A percentile compares a stretch with the other conserved stretches of the same genome.
Evolutionary conservation across 2,797 vertebrate species (phyloP).

Genomic region (Onychomys leucogaster): DNA sequence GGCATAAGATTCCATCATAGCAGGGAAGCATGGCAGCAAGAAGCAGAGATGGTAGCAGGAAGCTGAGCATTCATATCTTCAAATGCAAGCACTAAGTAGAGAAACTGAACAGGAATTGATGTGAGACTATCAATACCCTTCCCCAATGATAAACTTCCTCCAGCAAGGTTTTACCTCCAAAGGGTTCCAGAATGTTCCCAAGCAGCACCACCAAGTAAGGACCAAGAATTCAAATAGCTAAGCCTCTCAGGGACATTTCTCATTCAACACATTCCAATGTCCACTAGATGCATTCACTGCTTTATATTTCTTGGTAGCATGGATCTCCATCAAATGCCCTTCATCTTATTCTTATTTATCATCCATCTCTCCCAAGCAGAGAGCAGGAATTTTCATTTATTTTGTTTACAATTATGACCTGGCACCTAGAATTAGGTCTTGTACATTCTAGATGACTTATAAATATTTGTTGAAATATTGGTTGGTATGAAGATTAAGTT

Average conservation of each 20-base stretch:
- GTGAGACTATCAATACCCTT: not conserved
- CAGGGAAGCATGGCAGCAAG: not conserved
- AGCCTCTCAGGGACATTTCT: not conserved
- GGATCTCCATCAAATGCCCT: not conserved
- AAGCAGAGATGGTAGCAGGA: not conserved
- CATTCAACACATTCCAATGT: not conserved
- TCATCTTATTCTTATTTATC: conserved; percentile 60
- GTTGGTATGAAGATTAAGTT: not conserved
- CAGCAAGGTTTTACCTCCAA: not conserved
- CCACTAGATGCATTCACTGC: not conserved
- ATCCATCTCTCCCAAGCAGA: not conserved
- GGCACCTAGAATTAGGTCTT: not conserved
- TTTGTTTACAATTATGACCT: not conserved
- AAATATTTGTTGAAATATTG: conserved; percentile 23
- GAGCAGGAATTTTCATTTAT: not conserved
- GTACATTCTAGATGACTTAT: not conserved
- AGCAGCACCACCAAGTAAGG: not conserved
- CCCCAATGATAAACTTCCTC: not conserved
- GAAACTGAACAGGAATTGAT: not conserved
- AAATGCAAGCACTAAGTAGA: not conserved
- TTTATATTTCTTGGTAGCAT: conserved; percentile 40
- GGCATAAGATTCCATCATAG: not conserved
- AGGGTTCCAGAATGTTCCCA: not conserved
- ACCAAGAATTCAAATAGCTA: not conserved
- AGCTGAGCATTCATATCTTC: not conserved